Conservation (phyloP, 1,140 invertebrate genomes). For the Drosophila nigromelanica region DNA sequence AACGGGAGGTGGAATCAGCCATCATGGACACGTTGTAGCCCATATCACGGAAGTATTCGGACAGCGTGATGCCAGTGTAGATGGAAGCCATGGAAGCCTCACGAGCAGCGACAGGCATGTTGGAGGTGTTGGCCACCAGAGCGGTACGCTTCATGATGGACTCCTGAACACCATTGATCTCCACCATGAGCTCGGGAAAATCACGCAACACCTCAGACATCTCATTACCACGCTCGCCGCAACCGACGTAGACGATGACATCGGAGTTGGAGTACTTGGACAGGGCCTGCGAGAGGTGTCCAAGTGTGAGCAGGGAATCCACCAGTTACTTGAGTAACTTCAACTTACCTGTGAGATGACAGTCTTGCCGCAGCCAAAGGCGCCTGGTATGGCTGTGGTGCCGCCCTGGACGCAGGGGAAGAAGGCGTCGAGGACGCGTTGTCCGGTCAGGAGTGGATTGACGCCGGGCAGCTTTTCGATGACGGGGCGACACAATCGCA, state of each 20-base stretch:
- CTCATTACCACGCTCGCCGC: conserved; percentile 97
- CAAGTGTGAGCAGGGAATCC: conserved; percentile 85
- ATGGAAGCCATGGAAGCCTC: conserved; percentile 99
- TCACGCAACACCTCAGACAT: conserved; percentile 97
- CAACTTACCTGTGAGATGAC: conserved; percentile 86
- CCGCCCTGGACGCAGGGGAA: conserved; percentile 99
- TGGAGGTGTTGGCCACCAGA: conserved; percentile 99
- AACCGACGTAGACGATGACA: conserved; percentile 99
- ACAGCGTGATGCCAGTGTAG: conserved; percentile 98
- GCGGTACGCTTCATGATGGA: conserved; percentile 99
- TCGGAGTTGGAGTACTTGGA: conserved; percentile 99
- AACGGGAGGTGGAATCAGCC: conserved; percentile 99
- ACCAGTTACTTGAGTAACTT: not conserved
- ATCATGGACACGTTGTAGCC: conserved; percentile 99
- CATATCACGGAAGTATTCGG: conserved; percentile 99
- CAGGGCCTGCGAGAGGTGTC: conserved; percentile 89
- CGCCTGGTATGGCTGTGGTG: conserved; percentile 99
- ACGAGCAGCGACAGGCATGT: conserved; percentile 99
- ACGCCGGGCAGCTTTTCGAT: conserved; percentile 99
- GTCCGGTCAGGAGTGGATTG: conserved; percentile 97
- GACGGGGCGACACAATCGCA: conserved; percentile 96
- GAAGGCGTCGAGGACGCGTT: conserved; percentile 97
- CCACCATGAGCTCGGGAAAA: conserved; percentile 98
- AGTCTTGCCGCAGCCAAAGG: conserved; percentile 88
- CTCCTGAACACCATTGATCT: conserved; percentile 97